phyloP scores from a whole-genome alignment of 2,888 invertebrate species.

The Drosophila buzzatii region DNA sequence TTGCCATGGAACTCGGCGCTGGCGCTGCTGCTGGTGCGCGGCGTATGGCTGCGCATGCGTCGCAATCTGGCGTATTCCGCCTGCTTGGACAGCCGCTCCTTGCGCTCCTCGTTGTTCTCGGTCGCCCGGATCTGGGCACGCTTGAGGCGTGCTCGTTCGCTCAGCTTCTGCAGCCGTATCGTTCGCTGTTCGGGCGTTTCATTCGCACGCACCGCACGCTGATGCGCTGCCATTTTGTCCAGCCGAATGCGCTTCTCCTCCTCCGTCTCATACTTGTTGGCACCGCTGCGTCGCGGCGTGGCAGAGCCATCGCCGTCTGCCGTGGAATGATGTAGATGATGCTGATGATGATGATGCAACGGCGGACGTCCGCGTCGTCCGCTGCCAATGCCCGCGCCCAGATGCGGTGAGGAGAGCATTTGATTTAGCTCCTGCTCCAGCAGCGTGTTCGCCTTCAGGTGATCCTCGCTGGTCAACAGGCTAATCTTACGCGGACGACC shows the following conservation, averaged over 20 bases:
- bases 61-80: constrained; percentile 84
- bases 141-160: constrained; percentile 84
- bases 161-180: constrained; percentile 82
- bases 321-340: constrained; percentile 69
- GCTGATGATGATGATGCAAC: constrained; percentile 43
- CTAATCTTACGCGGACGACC: constrained; percentile 84
- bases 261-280: constrained; percentile 84
- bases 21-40: constrained; percentile 77
- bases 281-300: constrained; percentile 79
- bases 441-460: constrained; percentile 83
- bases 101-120: constrained; percentile 83
- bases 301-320: constrained; percentile 55
- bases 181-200: constrained; percentile 84
- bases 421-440: constrained; percentile 85
- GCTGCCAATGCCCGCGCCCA: constrained; percentile 41
- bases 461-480: constrained; percentile 64
- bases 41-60: constrained; percentile 83
- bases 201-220: constrained; percentile 83
- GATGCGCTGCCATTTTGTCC: constrained; percentile 85
- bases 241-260: constrained; percentile 84
- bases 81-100: constrained; percentile 83
- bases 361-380: constrained; percentile 63
- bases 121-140: constrained; percentile 83
- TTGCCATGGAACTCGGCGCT: constrained; percentile 73
- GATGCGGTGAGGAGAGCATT: constrained; percentile 79